Evolutionary conservation across 2,888 invertebrate genomes (phyloP).

Genomic region (Crepidodera aurea): DNA sequence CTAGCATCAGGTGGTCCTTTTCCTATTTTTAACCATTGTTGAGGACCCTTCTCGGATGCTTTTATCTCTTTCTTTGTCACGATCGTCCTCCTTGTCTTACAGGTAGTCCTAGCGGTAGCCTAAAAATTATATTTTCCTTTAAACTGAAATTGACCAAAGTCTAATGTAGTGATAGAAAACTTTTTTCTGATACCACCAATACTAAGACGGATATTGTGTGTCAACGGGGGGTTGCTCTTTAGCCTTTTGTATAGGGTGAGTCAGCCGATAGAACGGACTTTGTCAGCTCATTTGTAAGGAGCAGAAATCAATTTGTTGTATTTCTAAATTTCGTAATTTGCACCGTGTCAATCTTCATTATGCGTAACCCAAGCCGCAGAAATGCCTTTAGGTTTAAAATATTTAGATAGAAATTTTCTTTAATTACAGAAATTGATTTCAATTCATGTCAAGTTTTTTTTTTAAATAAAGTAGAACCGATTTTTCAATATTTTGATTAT

Average conservation of each 20-base stretch:
- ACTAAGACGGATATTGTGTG: conserved; percentile 44
- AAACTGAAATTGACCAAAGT: too few relatives aligned
- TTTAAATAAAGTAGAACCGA: too few relatives aligned
- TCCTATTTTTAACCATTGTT: conserved; percentile 33
- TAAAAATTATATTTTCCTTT: too few relatives aligned
- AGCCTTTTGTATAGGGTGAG: conserved; percentile 26
- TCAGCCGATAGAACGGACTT: conserved; percentile 14
- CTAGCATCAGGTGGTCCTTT: conserved; percentile 29
- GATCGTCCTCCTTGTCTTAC: conserved; percentile 10
- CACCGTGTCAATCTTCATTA: neutral
- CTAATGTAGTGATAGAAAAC: too few relatives aligned
- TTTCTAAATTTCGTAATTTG: conserved; percentile 4
- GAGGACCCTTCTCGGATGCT: conserved; percentile 20
- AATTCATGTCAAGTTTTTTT: too few relatives aligned
- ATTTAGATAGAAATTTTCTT: too few relatives aligned
- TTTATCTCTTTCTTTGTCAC: conserved; percentile 23
- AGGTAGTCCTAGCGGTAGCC: neutral
- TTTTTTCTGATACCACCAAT: neutral
- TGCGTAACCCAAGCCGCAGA: neutral
- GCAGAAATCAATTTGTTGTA: conserved; percentile 22
- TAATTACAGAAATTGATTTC: too few relatives aligned
- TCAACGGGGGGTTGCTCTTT: conserved; percentile 40
- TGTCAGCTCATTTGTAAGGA: conserved; percentile 18
- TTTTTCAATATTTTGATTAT: too few relatives aligned
- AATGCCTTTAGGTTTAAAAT: too few relatives aligned